These are phyloP conservation scores for Diglossa brunneiventris DNA, from an alignment of 2,113 vertebrate genomes.

Conservation along the genomic window DNA sequence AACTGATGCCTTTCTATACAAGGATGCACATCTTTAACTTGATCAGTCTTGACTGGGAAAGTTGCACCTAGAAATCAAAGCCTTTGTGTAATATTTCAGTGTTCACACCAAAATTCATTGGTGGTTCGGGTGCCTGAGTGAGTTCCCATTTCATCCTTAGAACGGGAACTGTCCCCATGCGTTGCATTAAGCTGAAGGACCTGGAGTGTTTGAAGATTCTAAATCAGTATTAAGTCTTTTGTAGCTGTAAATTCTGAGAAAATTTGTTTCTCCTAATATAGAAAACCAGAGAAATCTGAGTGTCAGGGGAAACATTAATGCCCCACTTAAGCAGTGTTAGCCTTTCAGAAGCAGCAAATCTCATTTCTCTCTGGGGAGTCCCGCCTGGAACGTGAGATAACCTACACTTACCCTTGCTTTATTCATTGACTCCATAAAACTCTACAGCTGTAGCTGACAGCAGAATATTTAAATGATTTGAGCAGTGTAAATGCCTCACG, in stretches of 20 bases:
- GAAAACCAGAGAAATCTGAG: conserved; percentile 45
- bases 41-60: not conserved
- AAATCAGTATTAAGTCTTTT: conserved; percentile 36
- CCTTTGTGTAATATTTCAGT: not conserved
- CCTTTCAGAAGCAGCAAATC: conserved; percentile 64
- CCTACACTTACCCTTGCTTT: conserved; percentile 59
- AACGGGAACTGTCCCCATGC: not conserved
- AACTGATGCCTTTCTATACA: not conserved
- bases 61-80: not conserved
- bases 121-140: not conserved
- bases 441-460: conserved; percentile 71
- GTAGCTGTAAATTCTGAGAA: conserved; percentile 60
- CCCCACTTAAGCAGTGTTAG: conserved; percentile 53
- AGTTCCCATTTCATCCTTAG: conserved; percentile 23
- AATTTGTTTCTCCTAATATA: conserved; percentile 58
- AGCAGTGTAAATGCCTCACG: conserved; percentile 55
- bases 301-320: conserved; percentile 55
- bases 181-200: not conserved
- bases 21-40: not conserved
- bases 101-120: not conserved
- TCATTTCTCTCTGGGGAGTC: conserved; percentile 62
- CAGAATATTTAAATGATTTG: conserved; percentile 68
- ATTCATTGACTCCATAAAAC: conserved; percentile 50
- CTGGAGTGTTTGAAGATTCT: conserved; percentile 27
- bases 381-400: conserved; percentile 59